Evolutionary conservation across 2,888 invertebrate genomes (phyloP), one percentile per base, ranked within the genome.

Genomic region (Gisinianus flammeolus): DNA sequence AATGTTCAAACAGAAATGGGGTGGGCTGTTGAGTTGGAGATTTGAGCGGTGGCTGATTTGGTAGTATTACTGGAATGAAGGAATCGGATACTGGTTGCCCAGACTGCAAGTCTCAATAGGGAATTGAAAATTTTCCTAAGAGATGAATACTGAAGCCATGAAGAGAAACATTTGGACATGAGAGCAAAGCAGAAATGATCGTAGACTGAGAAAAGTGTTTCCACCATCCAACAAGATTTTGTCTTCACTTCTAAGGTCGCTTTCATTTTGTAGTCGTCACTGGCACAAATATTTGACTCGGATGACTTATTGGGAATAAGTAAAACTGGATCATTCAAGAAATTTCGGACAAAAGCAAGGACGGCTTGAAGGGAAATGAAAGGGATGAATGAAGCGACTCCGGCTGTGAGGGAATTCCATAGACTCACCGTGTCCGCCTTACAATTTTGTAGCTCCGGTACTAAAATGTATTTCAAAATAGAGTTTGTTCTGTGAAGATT

Each of bases 331-430:
- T 35, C 16, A n/a, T 22, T 22, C 19, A 68, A 35, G n/a, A 35
- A 10, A 4, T 35, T 6, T 19, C 19, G 2, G 35, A 68, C 35
- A 68, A 80, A 82, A 10, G 76, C 33, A 64, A 84, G 79, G 19
- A 81, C 35, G 0, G 82, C 77, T 52, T 76, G 24, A 0, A 82
- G 69, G 0, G 80, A 79, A 1, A 84, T 26, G 52, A 79, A 83
- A 2, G 84, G 84, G 54, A 84, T 76, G 31, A 82, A 64, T 2
- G 31, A 52, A 10, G 76, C 67, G 56, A 83, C 79, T 0, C 82
- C 83, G 3, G 66, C 28, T 6, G 78, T 78, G 22, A 84, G 67
- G 0, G 82, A 77, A 6, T 76, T 52, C 82, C 83, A 83, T 56
- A 84, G 58, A 2, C 4, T 54, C 19, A 80, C 56, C 8, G 82